Evolutionary conservation across 2,113 vertebrate genomes (phyloP).

Genomic region (Myiopsitta monachus): DNA sequence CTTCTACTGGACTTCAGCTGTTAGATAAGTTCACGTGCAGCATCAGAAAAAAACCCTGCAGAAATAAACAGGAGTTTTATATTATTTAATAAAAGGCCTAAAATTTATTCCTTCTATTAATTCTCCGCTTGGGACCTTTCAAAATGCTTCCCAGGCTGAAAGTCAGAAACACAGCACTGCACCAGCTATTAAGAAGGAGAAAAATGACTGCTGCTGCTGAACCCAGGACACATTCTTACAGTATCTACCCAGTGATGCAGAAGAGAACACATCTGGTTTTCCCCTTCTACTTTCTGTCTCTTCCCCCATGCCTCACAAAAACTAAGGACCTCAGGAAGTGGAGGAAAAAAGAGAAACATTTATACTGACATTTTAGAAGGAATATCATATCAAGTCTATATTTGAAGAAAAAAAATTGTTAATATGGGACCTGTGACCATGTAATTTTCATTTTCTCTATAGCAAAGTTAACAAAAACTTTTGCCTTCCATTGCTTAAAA

Average conservation of each 20-base stretch:
- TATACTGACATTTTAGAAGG: not conserved
- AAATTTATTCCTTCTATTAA: not conserved
- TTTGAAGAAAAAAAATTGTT: not conserved
- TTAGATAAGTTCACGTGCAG: not conserved
- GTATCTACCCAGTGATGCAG: not conserved
- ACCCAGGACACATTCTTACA: not conserved
- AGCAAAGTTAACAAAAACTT: not conserved
- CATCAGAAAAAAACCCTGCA: fast-evolving
- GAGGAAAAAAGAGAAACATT: not conserved
- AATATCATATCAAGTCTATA: not conserved
- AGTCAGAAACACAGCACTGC: too few species aligned
- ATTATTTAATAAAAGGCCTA: not conserved
- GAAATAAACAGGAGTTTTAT: not conserved
- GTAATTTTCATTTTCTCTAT: not conserved
- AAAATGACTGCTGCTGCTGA: too few species aligned
- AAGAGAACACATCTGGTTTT: not conserved
- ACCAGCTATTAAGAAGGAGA: too few species aligned
- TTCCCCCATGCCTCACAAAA: not conserved
- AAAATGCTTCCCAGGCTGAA: not conserved
- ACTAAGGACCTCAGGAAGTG: not conserved
- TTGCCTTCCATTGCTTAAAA: not conserved
- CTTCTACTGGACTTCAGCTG: not conserved
- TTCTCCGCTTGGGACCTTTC: not conserved
- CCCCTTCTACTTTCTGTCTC: not conserved
- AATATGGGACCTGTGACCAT: not conserved